Evolutionary conservation across 2,113 vertebrate species (phyloP), one percentile per base, ranked within the genome.

Genomic region (Daboia siamensis): DNA sequence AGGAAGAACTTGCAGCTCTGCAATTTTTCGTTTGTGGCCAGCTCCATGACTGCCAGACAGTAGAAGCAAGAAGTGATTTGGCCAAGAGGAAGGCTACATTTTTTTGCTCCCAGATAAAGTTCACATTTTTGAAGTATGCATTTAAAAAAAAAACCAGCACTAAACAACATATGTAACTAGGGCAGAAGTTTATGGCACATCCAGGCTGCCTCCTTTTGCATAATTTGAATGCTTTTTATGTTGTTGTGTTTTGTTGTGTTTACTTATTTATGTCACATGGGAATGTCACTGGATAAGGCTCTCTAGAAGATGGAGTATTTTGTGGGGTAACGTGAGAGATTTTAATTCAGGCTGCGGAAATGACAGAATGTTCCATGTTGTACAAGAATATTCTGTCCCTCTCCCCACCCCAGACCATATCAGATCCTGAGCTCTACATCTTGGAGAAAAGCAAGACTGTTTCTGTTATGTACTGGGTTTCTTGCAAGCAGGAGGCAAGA

Each of bases 1-100:
- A 93, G 94, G 95, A 94, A 52, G 92, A 93, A 93, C 89, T 93
- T 92, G 93, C 0, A 92, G 94, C 48, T 17, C 90, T 93, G 91
- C 91, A 94, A 2, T 2, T 39, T 92, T 95, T 94, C 93, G 86
- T 93, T 84, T 91, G 59, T 90, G 90, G 64, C 84, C 54, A 85
- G 48, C 87, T 33, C 51, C 89, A 91, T 89, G 46, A 1, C 4
- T 57, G 74, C 33, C 46, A 84, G 93, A 56, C 24, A 94, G n/a
- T 87, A 91, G 55, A 55, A 52, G n/a, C 64, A 55, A 84, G 20
- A 24, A 9, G 13, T 6, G 4, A 23, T 29, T 57, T 48, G 39
- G 29, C 54, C 24, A 48, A 85, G 69, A 33, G 24, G 3, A 91
- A n/a, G 54, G 10, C 4, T 17, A 1, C 3, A 26, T 12, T 56